These are phyloP conservation scores for Drosophila meridionalis DNA, from an alignment of 2,888 invertebrate species.

Conservation along the genomic window DNA sequence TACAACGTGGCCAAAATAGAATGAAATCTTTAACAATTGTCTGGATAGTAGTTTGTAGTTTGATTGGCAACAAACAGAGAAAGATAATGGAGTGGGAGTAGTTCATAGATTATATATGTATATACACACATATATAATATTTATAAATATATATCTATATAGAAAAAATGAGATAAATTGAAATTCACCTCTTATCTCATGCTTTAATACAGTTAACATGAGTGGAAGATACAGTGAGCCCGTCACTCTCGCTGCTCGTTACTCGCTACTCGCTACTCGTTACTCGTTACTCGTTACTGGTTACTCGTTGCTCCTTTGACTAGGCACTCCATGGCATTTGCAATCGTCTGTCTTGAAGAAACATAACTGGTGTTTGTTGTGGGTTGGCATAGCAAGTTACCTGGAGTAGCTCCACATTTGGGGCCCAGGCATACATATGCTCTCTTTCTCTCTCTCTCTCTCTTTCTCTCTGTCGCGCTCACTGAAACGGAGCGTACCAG, in stretches of 20 bases:
- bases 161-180: constrained; percentile 51
- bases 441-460: not conserved
- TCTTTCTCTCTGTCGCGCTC: not conserved
- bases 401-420: constrained; percentile 53
- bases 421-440: constrained; percentile 10
- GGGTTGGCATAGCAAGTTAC: constrained; percentile 68
- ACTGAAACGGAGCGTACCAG: not conserved
- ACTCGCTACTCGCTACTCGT: constrained; percentile 19
- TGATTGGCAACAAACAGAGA: constrained; percentile 14
- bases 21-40: constrained; percentile 47
- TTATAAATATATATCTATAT: constrained; percentile 7
- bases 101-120: constrained; percentile 20
- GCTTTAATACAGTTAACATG: constrained; percentile 57
- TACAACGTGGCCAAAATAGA: constrained; percentile 28
- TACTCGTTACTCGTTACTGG: constrained; percentile 24
- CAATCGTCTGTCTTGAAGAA: constrained; percentile 72
- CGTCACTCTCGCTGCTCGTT: constrained; percentile 24
- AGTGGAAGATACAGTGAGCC: constrained; percentile 41
- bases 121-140: constrained; percentile 13
- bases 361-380: constrained; percentile 65
- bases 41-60: constrained; percentile 11
- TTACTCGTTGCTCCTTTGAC: constrained; percentile 15
- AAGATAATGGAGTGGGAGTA: constrained; percentile 20
- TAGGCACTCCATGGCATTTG: constrained; percentile 15
- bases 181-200: constrained; percentile 74